A percentile compares a stretch with the other conserved stretches of the same genome.
Conservation (phyloP, 2,888 invertebrate species). For the Alsophila aescularia region DNA sequence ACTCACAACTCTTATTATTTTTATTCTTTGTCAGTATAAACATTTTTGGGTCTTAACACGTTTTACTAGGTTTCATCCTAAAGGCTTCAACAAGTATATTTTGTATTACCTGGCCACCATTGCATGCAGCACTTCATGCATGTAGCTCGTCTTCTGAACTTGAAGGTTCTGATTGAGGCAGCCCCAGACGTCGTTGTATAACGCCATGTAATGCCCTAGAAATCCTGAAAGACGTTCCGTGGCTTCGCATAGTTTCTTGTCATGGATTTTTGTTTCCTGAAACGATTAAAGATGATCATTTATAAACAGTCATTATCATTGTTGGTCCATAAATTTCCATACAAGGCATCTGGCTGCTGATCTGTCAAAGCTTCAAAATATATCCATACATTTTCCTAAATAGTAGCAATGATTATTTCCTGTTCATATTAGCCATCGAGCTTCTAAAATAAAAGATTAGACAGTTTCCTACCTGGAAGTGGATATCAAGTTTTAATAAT, state of each 20-base stretch:
- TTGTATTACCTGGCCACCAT: slow-evolving; percentile 54
- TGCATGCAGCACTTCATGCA: slow-evolving; percentile 50
- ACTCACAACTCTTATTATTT: too few relatives aligned
- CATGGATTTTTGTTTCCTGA: slow-evolving; percentile 56
- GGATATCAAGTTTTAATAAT: slow-evolving; percentile 50
- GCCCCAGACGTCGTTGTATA: slow-evolving; percentile 60
- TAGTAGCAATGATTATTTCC: too few relatives aligned
- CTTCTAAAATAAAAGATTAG: background rate
- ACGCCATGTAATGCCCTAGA: slow-evolving; percentile 55
- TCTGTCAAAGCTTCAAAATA: too few relatives aligned
- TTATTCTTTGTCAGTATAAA: too few relatives aligned
- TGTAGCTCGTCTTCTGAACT: slow-evolving; percentile 62
- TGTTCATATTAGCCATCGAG: too few relatives aligned
- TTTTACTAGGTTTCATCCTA: too few relatives aligned
- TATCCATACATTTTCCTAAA: too few relatives aligned
- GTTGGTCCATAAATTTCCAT: too few relatives aligned
- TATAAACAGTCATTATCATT: too few relatives aligned
- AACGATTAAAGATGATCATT: background rate
- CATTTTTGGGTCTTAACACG: too few relatives aligned
- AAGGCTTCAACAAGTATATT: too few relatives aligned
- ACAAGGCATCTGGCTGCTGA: too few relatives aligned
- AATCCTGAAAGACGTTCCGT: slow-evolving; percentile 52
- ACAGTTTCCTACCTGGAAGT: slow-evolving; percentile 70
- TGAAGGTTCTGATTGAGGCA: slow-evolving; percentile 63
- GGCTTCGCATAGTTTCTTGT: slow-evolving; percentile 56